A percentile compares a stretch with the other conserved stretches of the same genome.
Evolutionary conservation across 2,113 vertebrate species (phyloP).

Genomic region (Acanthisitta chloris): DNA sequence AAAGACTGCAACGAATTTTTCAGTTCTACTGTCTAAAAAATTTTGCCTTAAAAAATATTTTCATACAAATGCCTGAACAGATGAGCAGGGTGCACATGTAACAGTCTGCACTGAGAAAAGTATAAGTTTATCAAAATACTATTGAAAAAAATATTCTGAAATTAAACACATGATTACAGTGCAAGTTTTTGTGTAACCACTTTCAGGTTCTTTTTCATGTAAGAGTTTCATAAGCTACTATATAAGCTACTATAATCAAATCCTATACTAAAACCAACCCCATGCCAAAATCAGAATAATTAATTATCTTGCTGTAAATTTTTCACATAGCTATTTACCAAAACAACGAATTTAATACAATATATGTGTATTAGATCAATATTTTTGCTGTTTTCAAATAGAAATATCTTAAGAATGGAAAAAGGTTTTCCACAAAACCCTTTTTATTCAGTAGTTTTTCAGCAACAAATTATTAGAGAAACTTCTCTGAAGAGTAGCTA

Average conservation of each 20-base stretch:
- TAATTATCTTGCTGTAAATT: neutral
- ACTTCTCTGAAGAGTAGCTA: neutral
- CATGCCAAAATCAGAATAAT: neutral
- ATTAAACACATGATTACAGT: neutral
- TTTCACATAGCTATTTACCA: neutral
- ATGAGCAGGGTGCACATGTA: neutral
- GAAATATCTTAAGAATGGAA: neutral
- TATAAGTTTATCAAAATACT: neutral
- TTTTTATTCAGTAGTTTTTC: neutral
- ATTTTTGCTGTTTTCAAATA: neutral
- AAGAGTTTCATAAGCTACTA: neutral
- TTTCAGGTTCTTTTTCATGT: neutral
- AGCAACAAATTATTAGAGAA: neutral
- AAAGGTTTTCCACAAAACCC: neutral
- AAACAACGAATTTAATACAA: neutral
- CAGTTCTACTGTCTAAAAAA: neutral
- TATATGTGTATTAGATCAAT: neutral
- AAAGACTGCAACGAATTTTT: constrained; percentile 37
- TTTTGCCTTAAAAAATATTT: neutral
- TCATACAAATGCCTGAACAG: neutral
- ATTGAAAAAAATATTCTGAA: neutral
- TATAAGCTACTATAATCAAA: no score
- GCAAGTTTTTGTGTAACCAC: neutral
- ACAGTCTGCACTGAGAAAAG: neutral
- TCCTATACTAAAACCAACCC: neutral